A percentile compares a stretch with the other conserved stretches of the same genome.
Evolutionary conservation across 2,888 invertebrate genomes (phyloP).

Genomic region (Empis stercorea): DNA sequence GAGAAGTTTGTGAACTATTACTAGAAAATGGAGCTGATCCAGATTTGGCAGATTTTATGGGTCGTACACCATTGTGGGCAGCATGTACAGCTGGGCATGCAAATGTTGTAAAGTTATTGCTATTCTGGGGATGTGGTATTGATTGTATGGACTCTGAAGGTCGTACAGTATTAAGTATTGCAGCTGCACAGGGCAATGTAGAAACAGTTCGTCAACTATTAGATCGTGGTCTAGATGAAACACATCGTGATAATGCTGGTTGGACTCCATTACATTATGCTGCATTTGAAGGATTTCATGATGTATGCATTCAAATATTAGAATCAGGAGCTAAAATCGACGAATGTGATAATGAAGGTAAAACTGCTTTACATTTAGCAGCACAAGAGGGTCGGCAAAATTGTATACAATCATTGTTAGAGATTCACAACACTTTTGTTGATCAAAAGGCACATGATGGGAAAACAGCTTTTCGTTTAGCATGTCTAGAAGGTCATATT

Average conservation of each 20-base stretch:
- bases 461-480: constrained; percentile 64
- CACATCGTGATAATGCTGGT: constrained; percentile 84
- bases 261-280: constrained; percentile 97
- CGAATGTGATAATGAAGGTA: constrained; percentile 84
- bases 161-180: constrained; percentile 74
- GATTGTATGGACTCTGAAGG: constrained; percentile 92
- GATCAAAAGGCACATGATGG: constrained; percentile 85
- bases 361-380: constrained; percentile 74
- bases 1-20: constrained; percentile 81
- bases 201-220: constrained; percentile 81
- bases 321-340: constrained; percentile 82
- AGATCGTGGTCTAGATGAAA: constrained; percentile 75
- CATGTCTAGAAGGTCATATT: constrained; percentile 50
- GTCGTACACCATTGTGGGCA: constrained; percentile 80
- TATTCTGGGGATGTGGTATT: constrained; percentile 93
- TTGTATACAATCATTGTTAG: constrained; percentile 44
- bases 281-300: constrained; percentile 67
- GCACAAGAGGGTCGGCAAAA: constrained; percentile 76
- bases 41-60: constrained; percentile 70
- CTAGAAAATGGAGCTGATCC: constrained; percentile 87
- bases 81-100: constrained; percentile 89
- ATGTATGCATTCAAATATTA: constrained; percentile 39
- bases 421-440: constrained; percentile 63
- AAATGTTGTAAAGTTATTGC: constrained; percentile 65
- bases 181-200: constrained; percentile 73